These are phyloP conservation scores for Parazoanthus swiftii DNA, from an alignment of 92 coral and sea anemone genomes.

Conservation along the genomic window DNA sequence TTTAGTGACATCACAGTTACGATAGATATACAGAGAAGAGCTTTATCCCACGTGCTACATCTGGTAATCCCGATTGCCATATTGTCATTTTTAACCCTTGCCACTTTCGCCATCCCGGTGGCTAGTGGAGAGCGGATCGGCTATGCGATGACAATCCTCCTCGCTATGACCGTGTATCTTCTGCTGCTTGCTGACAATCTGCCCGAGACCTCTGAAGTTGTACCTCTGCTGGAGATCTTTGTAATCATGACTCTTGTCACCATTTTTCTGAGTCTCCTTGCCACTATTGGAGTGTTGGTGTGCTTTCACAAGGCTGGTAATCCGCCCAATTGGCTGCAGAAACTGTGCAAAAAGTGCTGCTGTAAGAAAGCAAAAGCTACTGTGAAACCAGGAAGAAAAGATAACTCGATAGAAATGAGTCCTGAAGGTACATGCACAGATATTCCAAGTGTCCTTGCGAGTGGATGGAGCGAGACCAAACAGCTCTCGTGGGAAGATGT, in stretches of 20 bases:
- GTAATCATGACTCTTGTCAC: constrained; percentile 17
- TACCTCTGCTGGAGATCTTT: constrained; percentile 31
- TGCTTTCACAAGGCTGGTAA: constrained; percentile 23
- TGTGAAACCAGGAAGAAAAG: background rate
- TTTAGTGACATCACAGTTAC: constrained; percentile 75
- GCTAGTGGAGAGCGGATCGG: constrained; percentile 38
- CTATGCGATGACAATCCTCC: constrained; percentile 25
- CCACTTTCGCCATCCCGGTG: constrained; percentile 32
- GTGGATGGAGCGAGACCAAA: background rate
- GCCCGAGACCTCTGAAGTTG: constrained; percentile 39
- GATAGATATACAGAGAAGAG: constrained; percentile 59
- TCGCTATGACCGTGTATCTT: constrained; percentile 31
- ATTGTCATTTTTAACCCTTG: constrained; percentile 24
- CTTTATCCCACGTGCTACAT: constrained; percentile 71
- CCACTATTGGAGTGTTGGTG: constrained; percentile 21
- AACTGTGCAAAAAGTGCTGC: constrained; percentile 13
- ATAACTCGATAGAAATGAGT: background rate
- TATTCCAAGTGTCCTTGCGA: background rate
- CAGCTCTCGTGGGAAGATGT: constrained; percentile 24
- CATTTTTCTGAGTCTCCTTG: constrained; percentile 18
- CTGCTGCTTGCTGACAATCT: constrained; percentile 28
- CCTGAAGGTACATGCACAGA: background rate
- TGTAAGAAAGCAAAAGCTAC: background rate
- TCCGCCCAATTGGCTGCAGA: constrained; percentile 27
- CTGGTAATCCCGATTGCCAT: constrained; percentile 47